Evolutionary conservation across 2,113 vertebrate genomes (phyloP), one percentile per base, ranked within the genome.

Genomic region (Plestiodon gilberti): DNA sequence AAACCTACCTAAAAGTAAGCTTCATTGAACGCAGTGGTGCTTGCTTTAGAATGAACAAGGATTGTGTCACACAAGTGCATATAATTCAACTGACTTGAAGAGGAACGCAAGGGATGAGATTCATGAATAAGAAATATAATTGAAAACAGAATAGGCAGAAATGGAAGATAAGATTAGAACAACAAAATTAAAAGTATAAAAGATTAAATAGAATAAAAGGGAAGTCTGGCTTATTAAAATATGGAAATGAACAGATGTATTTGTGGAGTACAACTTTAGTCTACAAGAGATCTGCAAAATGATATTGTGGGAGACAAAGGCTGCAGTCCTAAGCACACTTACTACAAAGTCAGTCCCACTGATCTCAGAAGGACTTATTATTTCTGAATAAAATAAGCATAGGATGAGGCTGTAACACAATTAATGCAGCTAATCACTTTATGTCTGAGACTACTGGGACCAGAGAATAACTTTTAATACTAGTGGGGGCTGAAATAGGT

Each of bases 171-270:
- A 65, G 59, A 84, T n/a, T 70, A 48, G 43, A 83, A 90, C 48
- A 88, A 52, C 35, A 38, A 73, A 90, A 81, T 20, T 62, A n/a
- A 84, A 91, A 84, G n/a, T 35, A 52, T 59, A 2, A 87, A 85
- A 71, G 38, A n/a, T 80, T 77, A 78, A 77, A 35, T 10, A 23
- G 28, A 85, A 87, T 64, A 48, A 57, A 82, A 22, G 40, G 10
- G 75, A 89, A 79, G 4, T n/a, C n/a, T 61, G 86, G 35, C 2
- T 15, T 82, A 70, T 83, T 78, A 61, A 62, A 38, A 64, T 90
- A 20, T 18, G 76, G 74, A 84, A 78, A 38, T 22, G 81, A 85
- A 52, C 67, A 23, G 6, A 20, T 73, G 65, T 88, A 62, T 40
- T 88, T 65, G n/a, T 7, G 33, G 30, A 83, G 78, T 84, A 38